Evolutionary conservation across 1,140 invertebrate species (phyloP), one percentile per base, ranked within the genome.

Genomic region (Drosophila lacteicornis): DNA sequence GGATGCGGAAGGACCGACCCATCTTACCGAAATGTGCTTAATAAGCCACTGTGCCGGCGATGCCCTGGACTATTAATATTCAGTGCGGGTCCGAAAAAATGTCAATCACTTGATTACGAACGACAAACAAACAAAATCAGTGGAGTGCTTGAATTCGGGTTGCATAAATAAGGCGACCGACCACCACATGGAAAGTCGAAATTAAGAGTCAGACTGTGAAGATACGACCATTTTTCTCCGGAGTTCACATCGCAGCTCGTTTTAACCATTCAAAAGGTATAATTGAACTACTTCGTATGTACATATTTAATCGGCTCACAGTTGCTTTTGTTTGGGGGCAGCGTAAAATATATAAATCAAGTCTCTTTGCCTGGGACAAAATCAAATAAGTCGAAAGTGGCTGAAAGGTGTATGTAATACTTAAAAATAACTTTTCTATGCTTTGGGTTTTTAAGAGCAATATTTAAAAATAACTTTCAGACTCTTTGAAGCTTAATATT

Each of bases 21-120:
- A n/a, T 38, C 4, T 2, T 27, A 25, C n/a, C 8, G 5, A 15
- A 68, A 70, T 68, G 67, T 70, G 49, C 67, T 42, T 19, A 68
- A 15, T 68, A 38, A 68, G 49, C 22, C 62, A 70, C 53, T 53
- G 47, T 51, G 63, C 36, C 40, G 46, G 56, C 43, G 43, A 50
- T 62, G 73, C 51, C 50, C 36, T 17, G n/a, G 71, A 51, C 71
- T 75, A 75, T 76, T 76, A 69, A 78, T 69, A 78, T 78, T 78
- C 74, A 78, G 75, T 78, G 76, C 70, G 71, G 56, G 75, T 75
- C 55, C 75, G 55, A 70, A 67, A 66, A 67, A 83, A 84, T 83
- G 76, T 80, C 75, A 67, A 79, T 76, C 66, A 80, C 81, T 66
- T 83, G 80, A 83, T 83, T 84, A 59, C 55, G 75, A 58, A 75